Percentiles rank a stretch among this genome's conserved stretches.
Conservation (phyloP, 2,888 invertebrate genomes). For the Sinopyrophorus schimmeli region DNA sequence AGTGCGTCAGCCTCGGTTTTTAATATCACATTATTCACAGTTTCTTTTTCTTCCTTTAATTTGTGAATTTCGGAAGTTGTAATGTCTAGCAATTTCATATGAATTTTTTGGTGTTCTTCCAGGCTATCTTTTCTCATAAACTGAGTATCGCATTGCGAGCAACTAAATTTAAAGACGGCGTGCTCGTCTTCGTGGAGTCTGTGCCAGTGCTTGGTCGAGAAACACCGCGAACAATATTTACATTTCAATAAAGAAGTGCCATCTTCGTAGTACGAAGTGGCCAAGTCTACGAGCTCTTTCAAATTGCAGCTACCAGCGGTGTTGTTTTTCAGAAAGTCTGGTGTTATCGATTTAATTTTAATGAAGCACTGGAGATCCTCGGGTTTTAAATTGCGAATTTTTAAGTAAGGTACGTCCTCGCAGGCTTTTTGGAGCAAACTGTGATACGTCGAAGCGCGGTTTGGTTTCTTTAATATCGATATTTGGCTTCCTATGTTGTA, state of each 20-base stretch:
- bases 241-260: constrained; percentile 7
- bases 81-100: too few species aligned
- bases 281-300: constrained; percentile 10
- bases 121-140: constrained; percentile 3
- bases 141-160: constrained; percentile 7
- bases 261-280: constrained; percentile 12
- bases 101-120: constrained; percentile 1
- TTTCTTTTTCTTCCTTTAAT: too few species aligned
- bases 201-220: constrained; percentile 12
- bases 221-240: constrained; percentile 11
- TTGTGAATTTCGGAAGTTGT: too few species aligned
- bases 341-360: constrained; percentile 5
- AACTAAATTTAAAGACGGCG: constrained; percentile 3
- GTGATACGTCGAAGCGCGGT: not conserved
- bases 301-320: constrained; percentile 6
- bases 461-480: constrained; percentile 21
- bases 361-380: constrained; percentile 10
- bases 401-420: constrained; percentile 14
- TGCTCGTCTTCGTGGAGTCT: constrained; percentile 21
- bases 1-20: too few species aligned
- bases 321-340: not conserved
- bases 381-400: constrained; percentile 12
- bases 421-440: constrained; percentile 9
- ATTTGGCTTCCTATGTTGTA: constrained; percentile 28
- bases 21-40: too few species aligned